Conservation (phyloP, 2,797 vertebrate species). For the Spinibarbus caldwelli region DNA sequence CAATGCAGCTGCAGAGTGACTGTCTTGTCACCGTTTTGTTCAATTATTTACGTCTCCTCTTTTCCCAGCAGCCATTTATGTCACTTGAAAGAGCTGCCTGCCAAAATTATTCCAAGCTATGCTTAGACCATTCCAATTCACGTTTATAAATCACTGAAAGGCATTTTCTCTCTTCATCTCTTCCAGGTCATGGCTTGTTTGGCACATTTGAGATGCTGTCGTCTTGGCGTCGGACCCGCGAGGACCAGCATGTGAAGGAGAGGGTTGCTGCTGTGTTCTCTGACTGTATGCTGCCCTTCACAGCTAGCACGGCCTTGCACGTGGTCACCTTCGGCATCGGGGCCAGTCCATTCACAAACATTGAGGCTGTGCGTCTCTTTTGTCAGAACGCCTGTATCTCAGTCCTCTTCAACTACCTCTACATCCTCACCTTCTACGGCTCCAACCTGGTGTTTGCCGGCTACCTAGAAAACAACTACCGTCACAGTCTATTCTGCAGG, state of each 20-base stretch:
- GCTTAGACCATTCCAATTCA: slow-evolving; percentile 22
- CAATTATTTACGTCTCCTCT: slow-evolving; percentile 56
- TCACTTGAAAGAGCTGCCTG: slow-evolving; percentile 46
- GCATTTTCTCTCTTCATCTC: slow-evolving; percentile 30
- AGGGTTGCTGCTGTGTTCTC: slow-evolving; percentile 95
- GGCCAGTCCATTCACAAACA: slow-evolving; percentile 99
- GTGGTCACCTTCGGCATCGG: slow-evolving; percentile 96
- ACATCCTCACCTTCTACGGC: slow-evolving; percentile 97
- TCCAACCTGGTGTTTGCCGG: slow-evolving; percentile 98
- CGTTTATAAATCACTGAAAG: slow-evolving; percentile 27
- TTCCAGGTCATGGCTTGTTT: slow-evolving; percentile 92
- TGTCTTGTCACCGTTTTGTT: slow-evolving; percentile 55
- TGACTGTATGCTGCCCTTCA: slow-evolving; percentile 97
- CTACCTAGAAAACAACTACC: slow-evolving; percentile 97
- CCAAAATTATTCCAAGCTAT: slow-evolving; percentile 23
- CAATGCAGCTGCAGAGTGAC: slow-evolving; percentile 32
- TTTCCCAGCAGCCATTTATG: slow-evolving; percentile 50
- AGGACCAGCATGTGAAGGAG: slow-evolving; percentile 99
- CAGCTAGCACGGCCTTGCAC: slow-evolving; percentile 96
- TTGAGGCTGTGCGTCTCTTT: slow-evolving; percentile 98
- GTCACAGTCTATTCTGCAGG: slow-evolving; percentile 97
- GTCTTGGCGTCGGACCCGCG: slow-evolving; percentile 95
- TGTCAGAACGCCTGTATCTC: slow-evolving; percentile 94
- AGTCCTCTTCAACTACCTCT: slow-evolving; percentile 96
- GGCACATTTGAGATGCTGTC: slow-evolving; percentile 99